Percentiles rank a stretch among this genome's conserved stretches.
These are phyloP conservation scores for Caenorhabditis tropicalis DNA, from an alignment of 1,140 invertebrate genomes.

Conservation along the genomic window DNA sequence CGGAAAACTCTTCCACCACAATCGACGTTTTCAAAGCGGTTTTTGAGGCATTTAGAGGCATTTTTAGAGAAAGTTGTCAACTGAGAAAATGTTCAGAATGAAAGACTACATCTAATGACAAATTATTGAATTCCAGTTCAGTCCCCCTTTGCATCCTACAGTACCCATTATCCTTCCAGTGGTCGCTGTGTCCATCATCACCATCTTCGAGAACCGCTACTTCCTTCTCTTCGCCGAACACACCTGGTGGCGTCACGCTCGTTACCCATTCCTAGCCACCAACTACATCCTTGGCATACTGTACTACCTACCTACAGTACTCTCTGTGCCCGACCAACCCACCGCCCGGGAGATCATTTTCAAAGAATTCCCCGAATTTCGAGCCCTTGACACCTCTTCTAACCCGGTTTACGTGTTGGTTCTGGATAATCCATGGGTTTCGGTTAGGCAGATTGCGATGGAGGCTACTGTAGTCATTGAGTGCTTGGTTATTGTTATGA, in stretches of 20 bases:
- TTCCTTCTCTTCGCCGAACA: not conserved
- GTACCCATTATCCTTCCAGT: not conserved
- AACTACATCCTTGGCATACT: not conserved
- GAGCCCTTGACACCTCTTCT: not conserved
- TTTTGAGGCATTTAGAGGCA: too few relatives aligned
- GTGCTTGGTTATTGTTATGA: not conserved
- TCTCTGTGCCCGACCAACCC: not conserved
- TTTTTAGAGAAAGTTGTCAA: too few relatives aligned
- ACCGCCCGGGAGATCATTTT: not conserved
- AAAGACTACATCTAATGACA: too few relatives aligned
- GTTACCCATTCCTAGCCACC: not conserved
- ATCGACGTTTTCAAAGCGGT: too few relatives aligned
- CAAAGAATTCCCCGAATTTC: not conserved
- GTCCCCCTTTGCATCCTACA: too few relatives aligned
- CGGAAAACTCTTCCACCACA: too few relatives aligned
- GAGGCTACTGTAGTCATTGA: not conserved
- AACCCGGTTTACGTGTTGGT: not conserved
- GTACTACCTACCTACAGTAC: not conserved
- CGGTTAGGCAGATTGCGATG: not conserved
- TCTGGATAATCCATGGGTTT: constrained; percentile 12
- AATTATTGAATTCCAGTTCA: too few relatives aligned
- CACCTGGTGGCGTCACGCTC: not conserved
- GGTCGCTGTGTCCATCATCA: not conserved
- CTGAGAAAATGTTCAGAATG: too few relatives aligned
- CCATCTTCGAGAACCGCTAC: not conserved